Conservation (phyloP, 2,797 vertebrate genomes). For the Coracias cyanogaster region DNA sequence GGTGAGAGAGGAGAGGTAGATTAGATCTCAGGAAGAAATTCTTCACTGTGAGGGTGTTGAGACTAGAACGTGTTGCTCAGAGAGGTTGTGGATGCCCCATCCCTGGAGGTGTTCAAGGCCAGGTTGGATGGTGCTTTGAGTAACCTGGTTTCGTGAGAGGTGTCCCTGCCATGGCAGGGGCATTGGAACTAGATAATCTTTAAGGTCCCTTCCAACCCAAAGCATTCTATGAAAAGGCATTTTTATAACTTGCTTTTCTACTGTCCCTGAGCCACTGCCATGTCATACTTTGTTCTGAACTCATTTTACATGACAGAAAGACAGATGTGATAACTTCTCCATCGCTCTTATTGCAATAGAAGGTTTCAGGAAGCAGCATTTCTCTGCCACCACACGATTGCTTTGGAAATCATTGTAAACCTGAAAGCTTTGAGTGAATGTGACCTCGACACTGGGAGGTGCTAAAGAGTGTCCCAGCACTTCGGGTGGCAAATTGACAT, state of each 20-base stretch:
- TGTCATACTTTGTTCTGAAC: not conserved
- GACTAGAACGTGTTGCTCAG: not conserved
- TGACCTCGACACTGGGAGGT: not conserved
- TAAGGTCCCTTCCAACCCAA: too few relatives aligned
- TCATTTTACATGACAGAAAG: not conserved
- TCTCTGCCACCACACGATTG: rapidly evolving
- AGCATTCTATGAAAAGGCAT: too few relatives aligned
- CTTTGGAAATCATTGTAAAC: too few relatives aligned
- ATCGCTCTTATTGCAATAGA: rapidly evolving
- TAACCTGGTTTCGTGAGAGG: too few relatives aligned
- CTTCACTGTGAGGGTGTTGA: not conserved
- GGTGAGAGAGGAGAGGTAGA: not conserved
- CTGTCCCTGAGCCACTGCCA: not conserved
- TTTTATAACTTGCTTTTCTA: not conserved
- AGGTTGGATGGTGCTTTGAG: too few relatives aligned
- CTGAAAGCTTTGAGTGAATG: not conserved
- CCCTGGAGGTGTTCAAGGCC: not conserved
- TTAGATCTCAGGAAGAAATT: not conserved
- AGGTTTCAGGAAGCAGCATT: not conserved
- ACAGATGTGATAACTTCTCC: rapidly evolving
- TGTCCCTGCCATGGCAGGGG: too few relatives aligned
- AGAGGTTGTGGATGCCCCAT: not conserved
- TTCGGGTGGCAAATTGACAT: not conserved
- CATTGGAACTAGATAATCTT: too few relatives aligned
- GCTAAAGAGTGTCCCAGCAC: not conserved